Conservation (phyloP, 2,113 vertebrate genomes). For the Probosciger aterrimus region DNA sequence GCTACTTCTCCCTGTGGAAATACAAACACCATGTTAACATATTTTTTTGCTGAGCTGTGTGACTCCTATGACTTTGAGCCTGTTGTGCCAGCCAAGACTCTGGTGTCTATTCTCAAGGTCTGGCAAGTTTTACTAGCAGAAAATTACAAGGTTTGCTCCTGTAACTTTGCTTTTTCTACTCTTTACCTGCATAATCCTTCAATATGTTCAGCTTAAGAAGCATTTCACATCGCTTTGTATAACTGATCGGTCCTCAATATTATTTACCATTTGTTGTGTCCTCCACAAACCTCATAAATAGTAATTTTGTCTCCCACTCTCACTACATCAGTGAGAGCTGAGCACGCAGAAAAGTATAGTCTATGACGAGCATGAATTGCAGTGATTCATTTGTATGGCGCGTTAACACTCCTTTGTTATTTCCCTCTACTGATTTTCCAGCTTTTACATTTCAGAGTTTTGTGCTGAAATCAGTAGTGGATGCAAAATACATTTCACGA, state of each 20-base stretch:
- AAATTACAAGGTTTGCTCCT: not conserved
- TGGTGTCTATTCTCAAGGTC: not conserved
- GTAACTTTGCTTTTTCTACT: not conserved
- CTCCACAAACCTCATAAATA: not conserved
- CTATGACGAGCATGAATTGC: not conserved
- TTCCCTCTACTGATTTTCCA: conserved; percentile 22
- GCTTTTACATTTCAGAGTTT: not conserved
- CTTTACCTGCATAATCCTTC: not conserved
- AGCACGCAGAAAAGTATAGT: not conserved
- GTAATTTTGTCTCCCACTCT: not conserved
- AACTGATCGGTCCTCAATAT: not conserved
- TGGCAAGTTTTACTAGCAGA: not conserved
- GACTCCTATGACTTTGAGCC: not conserved
- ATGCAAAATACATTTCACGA: not conserved
- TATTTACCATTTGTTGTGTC: not conserved
- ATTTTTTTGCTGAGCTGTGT: not conserved
- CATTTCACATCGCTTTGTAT: not conserved
- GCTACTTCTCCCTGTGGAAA: not conserved
- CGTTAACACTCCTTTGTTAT: not conserved
- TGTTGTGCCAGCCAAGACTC: not conserved
- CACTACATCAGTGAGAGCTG: not conserved
- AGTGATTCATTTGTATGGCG: conserved; percentile 2
- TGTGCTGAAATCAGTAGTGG: conserved; percentile 10
- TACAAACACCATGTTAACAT: not conserved
- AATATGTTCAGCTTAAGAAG: not conserved